Conservation (phyloP, 2,888 invertebrate species). For the Archips xylosteana region DNA sequence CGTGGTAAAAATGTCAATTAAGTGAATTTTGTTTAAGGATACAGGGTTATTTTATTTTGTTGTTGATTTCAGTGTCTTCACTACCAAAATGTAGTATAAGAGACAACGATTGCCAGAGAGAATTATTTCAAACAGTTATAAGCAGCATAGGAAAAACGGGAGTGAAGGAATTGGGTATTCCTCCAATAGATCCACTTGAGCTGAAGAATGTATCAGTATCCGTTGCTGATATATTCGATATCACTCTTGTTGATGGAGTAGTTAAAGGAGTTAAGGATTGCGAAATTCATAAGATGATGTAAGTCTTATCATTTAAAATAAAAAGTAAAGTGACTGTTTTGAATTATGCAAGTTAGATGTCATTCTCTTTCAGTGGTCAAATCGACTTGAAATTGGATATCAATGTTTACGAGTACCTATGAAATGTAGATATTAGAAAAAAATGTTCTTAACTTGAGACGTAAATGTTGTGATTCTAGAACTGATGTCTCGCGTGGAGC, state of each 20-base stretch:
- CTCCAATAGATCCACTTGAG: conserved; percentile 28
- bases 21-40: not conserved
- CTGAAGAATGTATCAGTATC: conserved; percentile 31
- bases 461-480: not conserved
- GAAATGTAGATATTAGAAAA: too few relatives aligned
- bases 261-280: conserved; percentile 28
- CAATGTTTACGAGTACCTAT: too few relatives aligned
- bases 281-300: conserved; percentile 17
- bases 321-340: too few relatives aligned
- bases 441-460: too few relatives aligned
- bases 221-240: conserved; percentile 10
- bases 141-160: conserved; percentile 9
- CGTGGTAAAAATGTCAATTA: too few relatives aligned
- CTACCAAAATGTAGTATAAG: conserved; percentile 20
- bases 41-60: not conserved
- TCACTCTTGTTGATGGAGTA: conserved; percentile 17
- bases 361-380: too few relatives aligned
- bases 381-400: too few relatives aligned
- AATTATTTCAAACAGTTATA: conserved; percentile 15
- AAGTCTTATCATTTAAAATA: not conserved
- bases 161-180: conserved; percentile 27
- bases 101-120: conserved; percentile 24
- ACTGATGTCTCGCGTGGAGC: conserved; percentile 15
- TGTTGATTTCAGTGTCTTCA: conserved; percentile 23
- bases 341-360: too few relatives aligned